Evolutionary conservation across 2,113 vertebrate genomes (phyloP).

Genomic region (Leucopternis melanops): DNA sequence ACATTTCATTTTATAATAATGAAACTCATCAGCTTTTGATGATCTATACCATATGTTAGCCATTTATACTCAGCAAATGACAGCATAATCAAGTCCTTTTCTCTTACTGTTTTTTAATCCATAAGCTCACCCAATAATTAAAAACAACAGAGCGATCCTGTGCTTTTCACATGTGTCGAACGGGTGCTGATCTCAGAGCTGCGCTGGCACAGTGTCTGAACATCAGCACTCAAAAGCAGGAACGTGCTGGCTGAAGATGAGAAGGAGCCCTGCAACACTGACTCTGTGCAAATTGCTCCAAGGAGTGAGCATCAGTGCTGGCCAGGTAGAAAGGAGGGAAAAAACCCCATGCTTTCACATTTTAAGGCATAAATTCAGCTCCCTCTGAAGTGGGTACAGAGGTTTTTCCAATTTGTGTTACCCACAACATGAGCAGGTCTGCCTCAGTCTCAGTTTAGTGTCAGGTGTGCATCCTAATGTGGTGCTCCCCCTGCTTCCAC

Average conservation of each 20-base stretch:
- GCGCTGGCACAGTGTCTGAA: neutral
- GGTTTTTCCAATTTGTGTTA: neutral
- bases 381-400: neutral
- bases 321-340: neutral
- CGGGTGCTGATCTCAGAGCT: neutral
- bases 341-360: neutral
- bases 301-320: neutral
- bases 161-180: neutral
- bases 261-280: neutral
- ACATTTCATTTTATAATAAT: neutral
- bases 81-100: neutral
- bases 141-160: neutral
- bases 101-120: neutral
- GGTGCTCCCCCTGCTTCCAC: neutral
- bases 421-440: neutral
- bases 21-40: neutral
- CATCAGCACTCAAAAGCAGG: neutral
- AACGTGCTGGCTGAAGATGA: neutral
- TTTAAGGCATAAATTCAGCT: neutral
- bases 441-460: neutral
- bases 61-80: neutral
- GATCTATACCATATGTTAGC: neutral
- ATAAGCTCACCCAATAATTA: neutral
- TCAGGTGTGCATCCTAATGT: neutral
- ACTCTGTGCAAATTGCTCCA: accelerated